phyloP scores from a whole-genome alignment of 2,113 vertebrate species.

The Actinemys pallida region DNA sequence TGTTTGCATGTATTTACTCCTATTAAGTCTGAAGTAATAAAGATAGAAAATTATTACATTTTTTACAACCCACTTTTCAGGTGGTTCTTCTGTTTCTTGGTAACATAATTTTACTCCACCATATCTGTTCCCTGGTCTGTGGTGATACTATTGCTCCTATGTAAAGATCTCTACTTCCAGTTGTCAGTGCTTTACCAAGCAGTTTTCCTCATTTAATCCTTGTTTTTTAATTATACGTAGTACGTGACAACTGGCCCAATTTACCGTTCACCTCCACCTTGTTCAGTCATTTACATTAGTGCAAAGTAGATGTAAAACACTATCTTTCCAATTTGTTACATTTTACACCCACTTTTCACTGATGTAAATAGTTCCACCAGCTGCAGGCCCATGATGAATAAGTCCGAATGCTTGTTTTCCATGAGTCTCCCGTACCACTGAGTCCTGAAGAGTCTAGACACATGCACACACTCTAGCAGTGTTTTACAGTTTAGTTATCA shows the following conservation, averaged over 20 bases:
- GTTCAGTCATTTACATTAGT: neutral
- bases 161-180: constrained; percentile 69
- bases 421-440: accelerated
- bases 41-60: constrained; percentile 34
- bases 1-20: neutral
- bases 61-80: constrained; percentile 48
- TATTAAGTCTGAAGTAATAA: constrained; percentile 26
- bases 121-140: constrained; percentile 27
- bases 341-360: neutral
- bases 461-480: neutral
- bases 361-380: neutral
- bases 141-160: constrained; percentile 68
- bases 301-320: neutral
- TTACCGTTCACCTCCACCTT: neutral
- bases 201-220: constrained; percentile 30
- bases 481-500: neutral
- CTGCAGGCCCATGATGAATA: neutral
- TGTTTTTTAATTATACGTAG: constrained; percentile 15
- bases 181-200: constrained; percentile 54
- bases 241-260: neutral
- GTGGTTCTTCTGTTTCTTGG: neutral
- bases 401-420: neutral
- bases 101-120: constrained; percentile 18
- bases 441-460: neutral
- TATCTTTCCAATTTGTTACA: neutral